These are phyloP conservation scores for Microcebus tavaratra DNA, from an alignment of 2,113 vertebrate genomes.

Conservation along the genomic window DNA sequence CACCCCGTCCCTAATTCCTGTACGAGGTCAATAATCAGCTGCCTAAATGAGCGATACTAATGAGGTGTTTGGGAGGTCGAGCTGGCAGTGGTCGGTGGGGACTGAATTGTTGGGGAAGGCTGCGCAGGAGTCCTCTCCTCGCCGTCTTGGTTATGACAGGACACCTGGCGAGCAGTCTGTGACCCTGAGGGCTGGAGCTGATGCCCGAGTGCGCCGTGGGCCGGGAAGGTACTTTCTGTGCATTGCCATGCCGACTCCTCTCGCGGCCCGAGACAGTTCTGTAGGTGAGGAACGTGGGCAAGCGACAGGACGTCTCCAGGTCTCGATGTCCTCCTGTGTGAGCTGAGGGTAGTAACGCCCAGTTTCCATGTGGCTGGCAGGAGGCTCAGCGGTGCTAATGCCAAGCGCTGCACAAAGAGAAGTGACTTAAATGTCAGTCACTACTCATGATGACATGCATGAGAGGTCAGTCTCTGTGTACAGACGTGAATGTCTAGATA, in stretches of 20 bases:
- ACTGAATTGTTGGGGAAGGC: not conserved
- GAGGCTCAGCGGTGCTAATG: not conserved
- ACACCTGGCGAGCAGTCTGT: not conserved
- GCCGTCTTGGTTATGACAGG: not conserved
- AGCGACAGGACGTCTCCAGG: not conserved
- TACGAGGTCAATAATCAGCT: not conserved
- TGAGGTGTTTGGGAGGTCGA: not conserved
- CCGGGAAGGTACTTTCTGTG: rapidly evolving
- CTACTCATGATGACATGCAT: rapidly evolving
- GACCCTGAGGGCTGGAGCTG: not conserved
- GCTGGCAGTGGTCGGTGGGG: not conserved
- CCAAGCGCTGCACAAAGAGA: not conserved
- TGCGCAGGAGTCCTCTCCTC: not conserved
- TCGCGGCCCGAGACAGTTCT: not conserved
- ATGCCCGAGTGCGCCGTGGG: rapidly evolving
- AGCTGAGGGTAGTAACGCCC: not conserved
- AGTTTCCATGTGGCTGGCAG: not conserved
- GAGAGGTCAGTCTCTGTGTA: not conserved
- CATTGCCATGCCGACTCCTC: too few species aligned
- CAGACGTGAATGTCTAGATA: too few species aligned
- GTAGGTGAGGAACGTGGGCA: not conserved
- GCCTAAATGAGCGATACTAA: not conserved
- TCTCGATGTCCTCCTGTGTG: not conserved
- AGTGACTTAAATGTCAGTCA: not conserved
- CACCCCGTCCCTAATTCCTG: not conserved